Evolutionary conservation across 2,888 invertebrate species (phyloP).

Genomic region (Sepiola atlantica): DNA sequence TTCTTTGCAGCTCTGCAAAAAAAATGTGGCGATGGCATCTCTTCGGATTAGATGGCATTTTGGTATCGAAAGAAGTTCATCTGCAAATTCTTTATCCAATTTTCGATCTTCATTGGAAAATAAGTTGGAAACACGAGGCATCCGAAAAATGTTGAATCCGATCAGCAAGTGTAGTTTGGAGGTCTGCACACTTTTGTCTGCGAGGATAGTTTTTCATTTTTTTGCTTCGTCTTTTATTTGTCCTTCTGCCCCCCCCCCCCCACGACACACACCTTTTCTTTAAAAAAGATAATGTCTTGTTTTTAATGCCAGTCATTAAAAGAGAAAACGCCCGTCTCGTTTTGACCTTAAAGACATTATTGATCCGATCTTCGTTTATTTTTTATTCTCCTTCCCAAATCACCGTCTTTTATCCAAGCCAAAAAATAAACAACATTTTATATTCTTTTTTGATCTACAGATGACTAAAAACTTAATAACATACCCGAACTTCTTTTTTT

Average conservation of each 20-base stretch:
- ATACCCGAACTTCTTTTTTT: too few species aligned
- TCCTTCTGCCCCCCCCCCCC: background rate
- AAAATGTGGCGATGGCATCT: background rate
- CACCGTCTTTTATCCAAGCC: too few species aligned
- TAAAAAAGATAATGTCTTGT: background rate
- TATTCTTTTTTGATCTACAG: too few species aligned
- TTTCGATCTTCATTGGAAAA: constrained; percentile 2
- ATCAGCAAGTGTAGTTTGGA: background rate
- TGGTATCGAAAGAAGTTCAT: background rate
- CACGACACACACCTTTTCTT: too few species aligned
- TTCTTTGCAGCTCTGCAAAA: background rate
- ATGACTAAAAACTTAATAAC: too few species aligned
- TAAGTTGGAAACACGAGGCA: background rate
- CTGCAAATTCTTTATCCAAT: background rate
- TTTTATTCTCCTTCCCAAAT: background rate
- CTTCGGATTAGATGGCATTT: background rate
- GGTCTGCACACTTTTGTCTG: background rate
- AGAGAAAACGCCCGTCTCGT: background rate
- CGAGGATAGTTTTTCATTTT: background rate
- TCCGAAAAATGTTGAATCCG: background rate
- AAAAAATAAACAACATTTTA: too few species aligned
- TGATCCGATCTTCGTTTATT: background rate
- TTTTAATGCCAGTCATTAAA: background rate
- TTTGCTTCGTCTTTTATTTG: background rate
- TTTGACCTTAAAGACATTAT: background rate